Evolutionary conservation across 2,888 invertebrate genomes (phyloP), one percentile per base, ranked within the genome.

Genomic region (Nomada goodeniana): DNA sequence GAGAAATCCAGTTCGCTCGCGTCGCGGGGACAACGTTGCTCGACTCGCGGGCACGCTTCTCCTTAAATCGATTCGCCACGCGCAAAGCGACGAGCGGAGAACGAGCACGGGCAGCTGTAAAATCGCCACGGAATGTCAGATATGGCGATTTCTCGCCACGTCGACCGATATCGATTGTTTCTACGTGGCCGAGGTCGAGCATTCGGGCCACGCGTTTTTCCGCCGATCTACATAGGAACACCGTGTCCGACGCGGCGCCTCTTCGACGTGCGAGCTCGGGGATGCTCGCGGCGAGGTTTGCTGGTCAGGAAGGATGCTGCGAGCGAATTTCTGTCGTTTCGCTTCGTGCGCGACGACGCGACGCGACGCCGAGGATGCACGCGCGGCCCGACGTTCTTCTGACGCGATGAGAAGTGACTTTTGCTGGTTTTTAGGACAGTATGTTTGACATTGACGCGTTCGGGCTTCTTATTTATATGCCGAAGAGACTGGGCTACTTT

Each of bases 31-130:
- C 76, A 79, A 85, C 80, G 82, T 82, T 85, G 85, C 85, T 77
- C 68, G 73, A 79, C 70, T 78, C 74, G 68, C 78, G 63, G 78
- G 79, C 75, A 80, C 82, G 79, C 72, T 72, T 71, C 71, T 65
- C 72, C 83, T 76, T 73, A 83, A 86, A 86, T 86, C 83, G 80
- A 83, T 86, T 86, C 78, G 83, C 68, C 74, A 80, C 76, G 83
- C 85, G 44, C 59, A 64, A 50, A 70, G 75, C 75, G 73, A 71
- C 73, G 29, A 50, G 53, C 76, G 79, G 70, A 72, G 76, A 79
- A 72, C 85, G 64, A 74, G 44, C 53, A 65, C 59, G 80, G 83
- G 83, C 85, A 85, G 85, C 83, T 86, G 80, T 82, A 86, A 86
- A 86, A 86, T 86, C 73, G 82, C 70, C 53, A 36, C 70, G 67